These are phyloP conservation scores for Microchirus variegatus DNA, from an alignment of 2,797 vertebrate species.

Conservation along the genomic window DNA sequence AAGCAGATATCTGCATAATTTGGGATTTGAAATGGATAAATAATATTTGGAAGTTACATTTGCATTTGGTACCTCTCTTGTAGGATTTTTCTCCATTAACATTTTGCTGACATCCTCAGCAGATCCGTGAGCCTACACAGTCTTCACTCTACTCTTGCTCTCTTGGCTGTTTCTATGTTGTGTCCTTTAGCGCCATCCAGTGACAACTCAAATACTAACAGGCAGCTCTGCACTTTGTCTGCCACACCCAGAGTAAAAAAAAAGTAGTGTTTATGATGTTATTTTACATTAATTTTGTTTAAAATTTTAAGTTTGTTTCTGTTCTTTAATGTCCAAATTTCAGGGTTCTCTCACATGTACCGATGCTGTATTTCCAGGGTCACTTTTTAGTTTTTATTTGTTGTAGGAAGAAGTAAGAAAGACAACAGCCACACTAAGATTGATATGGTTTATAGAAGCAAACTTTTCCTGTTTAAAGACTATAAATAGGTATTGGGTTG, in stretches of 20 bases:
- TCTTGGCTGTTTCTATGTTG: no score
- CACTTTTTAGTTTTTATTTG: neutral
- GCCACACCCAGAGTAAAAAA: no score
- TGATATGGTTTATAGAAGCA: no score
- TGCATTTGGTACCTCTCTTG: neutral
- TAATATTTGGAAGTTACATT: neutral
- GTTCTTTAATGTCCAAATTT: neutral
- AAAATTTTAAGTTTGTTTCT: neutral
- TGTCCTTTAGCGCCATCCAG: constrained; percentile 46
- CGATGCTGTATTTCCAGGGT: neutral
- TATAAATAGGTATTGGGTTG: no score
- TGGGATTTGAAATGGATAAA: no score
- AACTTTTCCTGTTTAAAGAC: no score
- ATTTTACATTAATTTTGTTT: neutral
- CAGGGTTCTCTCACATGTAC: neutral
- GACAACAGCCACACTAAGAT: neutral
- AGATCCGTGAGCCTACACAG: neutral
- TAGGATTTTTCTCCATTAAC: no score
- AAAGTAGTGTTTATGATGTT: no score
- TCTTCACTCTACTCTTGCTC: no score
- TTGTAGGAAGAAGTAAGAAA: neutral
- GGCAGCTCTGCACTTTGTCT: no score
- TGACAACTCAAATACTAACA: constrained; percentile 34
- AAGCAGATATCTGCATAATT: no score
- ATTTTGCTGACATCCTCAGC: neutral